Conservation (phyloP, 2,888 invertebrate genomes). For the Opisthograptis luteolata region DNA sequence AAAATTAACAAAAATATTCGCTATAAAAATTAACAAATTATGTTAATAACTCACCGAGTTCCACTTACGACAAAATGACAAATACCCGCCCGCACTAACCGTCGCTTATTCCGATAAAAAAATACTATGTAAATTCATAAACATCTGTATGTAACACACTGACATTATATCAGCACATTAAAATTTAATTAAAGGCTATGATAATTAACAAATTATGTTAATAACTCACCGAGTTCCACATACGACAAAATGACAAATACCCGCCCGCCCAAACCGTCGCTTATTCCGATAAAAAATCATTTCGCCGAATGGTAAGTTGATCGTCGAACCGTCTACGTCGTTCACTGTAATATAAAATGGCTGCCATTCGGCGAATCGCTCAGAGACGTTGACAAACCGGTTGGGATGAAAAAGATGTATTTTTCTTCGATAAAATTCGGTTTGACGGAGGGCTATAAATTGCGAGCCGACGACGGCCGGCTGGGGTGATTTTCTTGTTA, state of each 20-base stretch:
- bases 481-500: conserved; percentile 46
- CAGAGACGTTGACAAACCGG: conserved; percentile 75
- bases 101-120: conserved; percentile 43
- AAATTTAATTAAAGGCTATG: too few species aligned
- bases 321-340: conserved; percentile 48
- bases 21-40: too few species aligned
- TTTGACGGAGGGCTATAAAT: conserved; percentile 53
- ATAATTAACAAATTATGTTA: background rate
- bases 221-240: background rate
- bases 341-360: conserved; percentile 67
- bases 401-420: conserved; percentile 76
- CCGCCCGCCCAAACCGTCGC: conserved; percentile 21
- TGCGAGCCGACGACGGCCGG: conserved; percentile 39
- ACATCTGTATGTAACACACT: too few species aligned
- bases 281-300: conserved; percentile 49
- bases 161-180: too few species aligned
- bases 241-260: conserved; percentile 31
- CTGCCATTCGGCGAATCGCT: conserved; percentile 70
- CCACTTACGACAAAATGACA: conserved; percentile 25
- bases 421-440: conserved; percentile 74
- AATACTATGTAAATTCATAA: too few species aligned
- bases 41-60: background rate
- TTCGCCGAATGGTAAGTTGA: conserved; percentile 40
- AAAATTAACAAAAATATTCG: too few species aligned
- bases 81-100: conserved; percentile 27